Evolutionary conservation across 1,140 invertebrate species (phyloP), one percentile per base, ranked within the genome.

Genomic region (Meloidogyne chitwoodi): DNA sequence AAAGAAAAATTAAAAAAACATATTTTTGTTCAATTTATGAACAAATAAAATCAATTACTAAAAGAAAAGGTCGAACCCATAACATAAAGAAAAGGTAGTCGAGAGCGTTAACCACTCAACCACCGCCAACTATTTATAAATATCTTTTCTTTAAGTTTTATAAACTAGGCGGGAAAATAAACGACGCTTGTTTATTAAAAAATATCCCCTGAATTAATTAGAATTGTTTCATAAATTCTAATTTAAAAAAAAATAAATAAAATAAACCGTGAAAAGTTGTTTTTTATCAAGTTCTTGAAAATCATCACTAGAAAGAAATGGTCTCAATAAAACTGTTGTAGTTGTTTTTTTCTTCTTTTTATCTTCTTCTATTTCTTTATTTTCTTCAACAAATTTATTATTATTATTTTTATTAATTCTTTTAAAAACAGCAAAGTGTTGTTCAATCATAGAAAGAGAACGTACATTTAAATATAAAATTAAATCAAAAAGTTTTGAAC

Each of bases 301-400:
- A 66, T 85, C 84, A 24, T 29, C 69, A 12, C 63, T 31, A 0
- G 69, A 61, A 10, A 84, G 19, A 16, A 86, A 77, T 14, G 85
- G 81, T 66, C 85, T 86, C n/a, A 85, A 48, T 1, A 87, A 77
- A 64, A 87, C 77, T 3, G 86, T 83, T 8, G 77, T 84, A 12
- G 80, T 81, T 1, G 76, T 84, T 61, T 83, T 82, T 80, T 84
- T 31, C 8, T 44, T 19, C 62, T 64, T 73, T 29, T 22, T 11
- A 19, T 64, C 56, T 8, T 14, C 61, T 3, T 19, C 56, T 31
- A 11, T 2, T 56, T 56, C n/a, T 16, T 38, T 38, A 8, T 10
- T 10, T 6, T 6, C 34, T 8, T 8, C 4, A 8, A 3, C 34
- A 38, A 38, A 31, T 68, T 74, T 19, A 38, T 66, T 38, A n/a